Evolutionary conservation across 1,140 invertebrate species (phyloP), one percentile per base, ranked within the genome.

Genomic region (Neodiprion fabricii): DNA sequence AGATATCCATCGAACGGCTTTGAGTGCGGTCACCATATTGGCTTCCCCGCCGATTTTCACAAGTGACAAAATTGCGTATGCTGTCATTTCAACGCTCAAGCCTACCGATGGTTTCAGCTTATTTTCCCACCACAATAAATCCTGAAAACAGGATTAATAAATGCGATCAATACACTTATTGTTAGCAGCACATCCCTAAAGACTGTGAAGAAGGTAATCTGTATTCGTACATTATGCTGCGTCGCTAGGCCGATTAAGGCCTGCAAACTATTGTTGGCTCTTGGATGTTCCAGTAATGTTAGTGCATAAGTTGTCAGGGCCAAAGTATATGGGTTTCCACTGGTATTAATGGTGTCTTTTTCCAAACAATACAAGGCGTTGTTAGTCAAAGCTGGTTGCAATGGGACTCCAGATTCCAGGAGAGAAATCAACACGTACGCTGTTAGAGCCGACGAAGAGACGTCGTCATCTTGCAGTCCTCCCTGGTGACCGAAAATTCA

Each of bases 1-100:
- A 7, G 94, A 91, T 74, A 96, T 86, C 94, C 94, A 96, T 61
- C 91, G 89, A 0, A 93, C 84, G 2, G 91, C 90, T 72, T 91
- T 91, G 61, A 91, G 82, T 3, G 89, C 87, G 21, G 88, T 84
- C 17, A 89, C 84, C 74, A 92, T 89, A 79, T 94, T 90, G 7
- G 90, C 90, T 7, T 92, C 87, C 2, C 90, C 88, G 11, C 91
- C 90, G 14, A 91, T 83, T 81, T 91, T 90, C 14, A 94, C 81
- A 17, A 92, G 86, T 9, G 93, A 90, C 61, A 96, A 82, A 28
- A 96, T 81, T 4, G 90, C 92, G 80, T 96, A 96, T 0, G 94
- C 90, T 1, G 94, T 95, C 79, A 94, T 94, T 85, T 96, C 95
- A 40, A 96, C 91, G 80, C 91, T 90, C 11, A 89, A 66, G 47